Conservation (phyloP, 2,888 invertebrate species). For the Epistrophe grossulariae region DNA sequence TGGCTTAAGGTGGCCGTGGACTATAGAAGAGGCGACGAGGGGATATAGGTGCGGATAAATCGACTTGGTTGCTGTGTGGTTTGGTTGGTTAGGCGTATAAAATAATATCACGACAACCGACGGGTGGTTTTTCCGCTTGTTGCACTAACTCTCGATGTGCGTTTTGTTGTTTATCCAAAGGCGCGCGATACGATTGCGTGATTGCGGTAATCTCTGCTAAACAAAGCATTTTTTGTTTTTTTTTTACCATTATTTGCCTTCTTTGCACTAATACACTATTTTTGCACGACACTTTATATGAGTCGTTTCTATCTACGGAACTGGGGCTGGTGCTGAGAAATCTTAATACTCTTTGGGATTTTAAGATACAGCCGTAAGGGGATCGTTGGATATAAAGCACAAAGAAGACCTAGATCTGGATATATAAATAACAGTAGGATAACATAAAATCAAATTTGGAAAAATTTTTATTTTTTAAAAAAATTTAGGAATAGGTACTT, state of each 20-base stretch:
- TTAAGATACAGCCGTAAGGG: slow-evolving; percentile 23
- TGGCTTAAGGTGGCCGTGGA: background rate
- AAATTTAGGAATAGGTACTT: too few relatives aligned
- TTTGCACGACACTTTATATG: slow-evolving; percentile 12
- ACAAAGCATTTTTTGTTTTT: slow-evolving; percentile 62
- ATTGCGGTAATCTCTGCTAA: slow-evolving; percentile 74
- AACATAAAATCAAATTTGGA: background rate
- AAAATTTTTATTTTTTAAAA: background rate
- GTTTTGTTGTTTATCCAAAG: slow-evolving; percentile 51
- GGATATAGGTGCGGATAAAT: slow-evolving; percentile 29
- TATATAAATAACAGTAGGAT: background rate
- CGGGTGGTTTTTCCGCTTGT: slow-evolving; percentile 68
- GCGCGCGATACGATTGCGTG: slow-evolving; percentile 71
- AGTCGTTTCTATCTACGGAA: background rate
- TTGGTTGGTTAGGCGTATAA: slow-evolving; percentile 7
- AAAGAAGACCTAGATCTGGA: slow-evolving; percentile 10
- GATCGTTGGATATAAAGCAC: slow-evolving; percentile 12
- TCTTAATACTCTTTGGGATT: slow-evolving; percentile 62
- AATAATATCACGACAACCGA: slow-evolving; percentile 13
- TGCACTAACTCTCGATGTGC: slow-evolving; percentile 50
- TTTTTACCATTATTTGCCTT: background rate
- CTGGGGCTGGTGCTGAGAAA: background rate
- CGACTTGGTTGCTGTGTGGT: slow-evolving; percentile 7
- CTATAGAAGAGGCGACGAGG: background rate
- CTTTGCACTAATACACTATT: slow-evolving; percentile 41